Evolutionary conservation across 1,140 invertebrate genomes (phyloP), one percentile per base, ranked within the genome.

Genomic region (Diploscapter pachys): DNA sequence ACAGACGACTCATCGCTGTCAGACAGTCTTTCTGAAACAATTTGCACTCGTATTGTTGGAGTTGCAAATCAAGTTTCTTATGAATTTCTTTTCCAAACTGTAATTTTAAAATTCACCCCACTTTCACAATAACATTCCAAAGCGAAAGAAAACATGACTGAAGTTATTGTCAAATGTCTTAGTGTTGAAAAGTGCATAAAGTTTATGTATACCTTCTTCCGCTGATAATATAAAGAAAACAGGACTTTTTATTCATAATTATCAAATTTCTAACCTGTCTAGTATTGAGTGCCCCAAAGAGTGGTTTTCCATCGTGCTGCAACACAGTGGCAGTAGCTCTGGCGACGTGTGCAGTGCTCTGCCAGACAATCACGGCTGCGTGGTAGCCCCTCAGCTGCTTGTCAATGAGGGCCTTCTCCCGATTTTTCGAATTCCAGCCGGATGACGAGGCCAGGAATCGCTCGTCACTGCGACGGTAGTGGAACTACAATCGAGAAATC

Each of bases 231-330:
- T 48, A 50, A 13, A 64, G 13, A 64, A 50, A 31, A 64, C 6
- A 48, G 13, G 63, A 61, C 31, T 31, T 31, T 31, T 31, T 31
- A 31, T 31, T 31, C 31, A 31, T 31, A 31, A 31, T 31, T 31
- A 31, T 31, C 31, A 31, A 31, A 31, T 31, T 31, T 31, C 63
- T 54, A 13, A 80, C 72, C 67, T 83, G 82, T 67, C 83, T 54
- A 4, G 84, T 84, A 63, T 85, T 85, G n/a, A 83, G 72, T 2
- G 83, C 83, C 51, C 83, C 84, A 68, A 85, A 85, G 4, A 85
- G 73, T 6, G 83, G 83, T 63, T 85, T 85, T 5, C 80, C 79
- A 54, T 85, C 83, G 11, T 69, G 67, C n/a, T 79, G 57, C n/a
- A 85, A 67, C 31, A 81, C 75, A 4, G 82, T 62, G 31, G 72